A percentile compares a stretch with the other conserved stretches of the same genome.
Conservation (phyloP, 30 jellyfish, hydroid and myxozoan genomes). For the Hydractinia symbiolongicarpus region DNA sequence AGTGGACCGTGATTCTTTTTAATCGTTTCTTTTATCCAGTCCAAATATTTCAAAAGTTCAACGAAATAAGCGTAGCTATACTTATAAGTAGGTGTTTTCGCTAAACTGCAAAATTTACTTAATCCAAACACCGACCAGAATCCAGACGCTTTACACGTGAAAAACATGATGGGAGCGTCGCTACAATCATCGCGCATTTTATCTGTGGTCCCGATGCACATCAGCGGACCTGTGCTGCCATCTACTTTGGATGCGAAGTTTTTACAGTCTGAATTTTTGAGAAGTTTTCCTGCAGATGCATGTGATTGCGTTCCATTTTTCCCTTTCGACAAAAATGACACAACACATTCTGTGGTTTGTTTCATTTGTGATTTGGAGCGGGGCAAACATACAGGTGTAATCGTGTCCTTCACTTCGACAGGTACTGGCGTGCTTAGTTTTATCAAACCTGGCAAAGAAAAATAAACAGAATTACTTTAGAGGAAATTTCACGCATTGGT, state of each 20-base stretch:
- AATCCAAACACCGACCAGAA: conserved; percentile 36
- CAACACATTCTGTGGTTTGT: conserved; percentile 31
- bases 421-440: conserved; percentile 10
- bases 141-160: conserved; percentile 30
- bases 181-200: not conserved
- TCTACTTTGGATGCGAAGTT: not conserved
- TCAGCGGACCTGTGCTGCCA: conserved; percentile 3
- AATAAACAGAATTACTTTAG: not conserved
- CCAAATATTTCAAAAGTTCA: not conserved
- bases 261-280: not conserved
- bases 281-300: conserved; percentile 17
- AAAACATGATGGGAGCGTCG: conserved; percentile 13
- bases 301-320: not conserved
- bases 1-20: too few relatives aligned
- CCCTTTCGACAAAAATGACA: not conserved
- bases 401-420: not conserved
- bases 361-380: conserved; percentile 19
- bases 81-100: not conserved
- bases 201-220: conserved; percentile 19
- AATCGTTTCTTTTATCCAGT: not conserved
- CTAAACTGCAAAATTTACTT: conserved; percentile 25
- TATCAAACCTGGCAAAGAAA: conserved; percentile 15
- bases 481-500: too few relatives aligned
- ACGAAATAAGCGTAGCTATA: conserved; percentile 3
- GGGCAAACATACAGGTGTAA: conserved; percentile 26